Conservation (phyloP, 2,797 vertebrate species). For the Artibeus lituratus region DNA sequence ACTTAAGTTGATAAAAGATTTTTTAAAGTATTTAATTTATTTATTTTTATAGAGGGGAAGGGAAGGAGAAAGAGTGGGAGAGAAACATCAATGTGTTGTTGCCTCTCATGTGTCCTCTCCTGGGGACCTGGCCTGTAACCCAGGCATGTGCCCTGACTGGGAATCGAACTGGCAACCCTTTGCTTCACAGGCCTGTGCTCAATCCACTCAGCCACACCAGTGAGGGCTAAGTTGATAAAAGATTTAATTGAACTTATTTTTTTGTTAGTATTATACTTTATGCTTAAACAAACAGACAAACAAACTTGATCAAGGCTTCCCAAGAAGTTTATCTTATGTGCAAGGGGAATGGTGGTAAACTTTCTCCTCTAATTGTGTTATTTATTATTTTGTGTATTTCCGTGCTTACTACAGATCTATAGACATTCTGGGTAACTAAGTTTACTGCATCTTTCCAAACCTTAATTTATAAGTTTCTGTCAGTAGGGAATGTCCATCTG, state of each 20-base stretch:
- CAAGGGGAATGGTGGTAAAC: not conserved
- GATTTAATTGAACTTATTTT: not conserved
- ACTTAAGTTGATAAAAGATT: not conserved
- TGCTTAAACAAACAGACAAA: not conserved
- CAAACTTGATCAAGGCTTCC: not conserved
- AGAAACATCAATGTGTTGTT: too few species aligned
- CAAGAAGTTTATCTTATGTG: not conserved
- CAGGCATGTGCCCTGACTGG: too few species aligned
- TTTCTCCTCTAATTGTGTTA: not conserved
- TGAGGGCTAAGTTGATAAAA: not conserved
- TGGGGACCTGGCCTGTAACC: too few species aligned
- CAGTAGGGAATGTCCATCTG: not conserved
- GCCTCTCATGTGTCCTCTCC: too few species aligned
- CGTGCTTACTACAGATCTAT: not conserved
- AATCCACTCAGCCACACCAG: too few species aligned
- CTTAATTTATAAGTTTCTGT: not conserved
- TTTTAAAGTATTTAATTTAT: too few species aligned
- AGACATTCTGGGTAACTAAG: not conserved
- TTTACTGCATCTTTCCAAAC: not conserved
- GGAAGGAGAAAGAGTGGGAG: too few species aligned
- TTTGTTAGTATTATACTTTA: not conserved
- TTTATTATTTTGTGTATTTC: not conserved
- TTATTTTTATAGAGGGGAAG: too few species aligned
- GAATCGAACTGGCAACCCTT: too few species aligned
- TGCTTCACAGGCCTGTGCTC: too few species aligned